Conservation (phyloP, 2,113 vertebrate species). For the Panthera uncia region DNA sequence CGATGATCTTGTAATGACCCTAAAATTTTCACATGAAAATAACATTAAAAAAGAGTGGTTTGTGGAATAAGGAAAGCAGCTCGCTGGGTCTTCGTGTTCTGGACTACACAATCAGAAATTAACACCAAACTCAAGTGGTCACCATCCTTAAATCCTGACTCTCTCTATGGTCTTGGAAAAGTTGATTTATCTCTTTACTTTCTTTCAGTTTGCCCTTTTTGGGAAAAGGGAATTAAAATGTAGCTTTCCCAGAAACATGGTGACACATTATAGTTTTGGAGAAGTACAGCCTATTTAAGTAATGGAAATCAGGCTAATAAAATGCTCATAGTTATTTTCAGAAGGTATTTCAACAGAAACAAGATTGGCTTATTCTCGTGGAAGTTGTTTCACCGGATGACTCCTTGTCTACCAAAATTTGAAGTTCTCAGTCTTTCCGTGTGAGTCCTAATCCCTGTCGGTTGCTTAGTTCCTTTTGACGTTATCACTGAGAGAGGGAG, state of each 20-base stretch:
- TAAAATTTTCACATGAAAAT: neutral
- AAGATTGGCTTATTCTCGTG: neutral
- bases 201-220: neutral
- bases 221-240: neutral
- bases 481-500: constrained; percentile 20
- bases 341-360: constrained; percentile 37
- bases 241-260: neutral
- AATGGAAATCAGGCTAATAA: neutral
- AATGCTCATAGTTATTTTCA: neutral
- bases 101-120: neutral
- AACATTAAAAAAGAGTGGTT: neutral
- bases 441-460: constrained; percentile 47
- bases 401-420: constrained; percentile 17
- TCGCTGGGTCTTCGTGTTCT: rapidly evolving
- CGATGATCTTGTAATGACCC: neutral
- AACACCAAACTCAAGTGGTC: neutral
- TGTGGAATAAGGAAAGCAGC: neutral
- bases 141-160: neutral
- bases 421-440: constrained; percentile 50
- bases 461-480: neutral
- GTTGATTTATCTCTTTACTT: neutral
- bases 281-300: neutral
- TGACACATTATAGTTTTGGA: neutral
- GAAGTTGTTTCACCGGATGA: neutral
- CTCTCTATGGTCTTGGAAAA: neutral